Evolutionary conservation across 2,797 vertebrate genomes (phyloP).

Genomic region (Alca torda): DNA sequence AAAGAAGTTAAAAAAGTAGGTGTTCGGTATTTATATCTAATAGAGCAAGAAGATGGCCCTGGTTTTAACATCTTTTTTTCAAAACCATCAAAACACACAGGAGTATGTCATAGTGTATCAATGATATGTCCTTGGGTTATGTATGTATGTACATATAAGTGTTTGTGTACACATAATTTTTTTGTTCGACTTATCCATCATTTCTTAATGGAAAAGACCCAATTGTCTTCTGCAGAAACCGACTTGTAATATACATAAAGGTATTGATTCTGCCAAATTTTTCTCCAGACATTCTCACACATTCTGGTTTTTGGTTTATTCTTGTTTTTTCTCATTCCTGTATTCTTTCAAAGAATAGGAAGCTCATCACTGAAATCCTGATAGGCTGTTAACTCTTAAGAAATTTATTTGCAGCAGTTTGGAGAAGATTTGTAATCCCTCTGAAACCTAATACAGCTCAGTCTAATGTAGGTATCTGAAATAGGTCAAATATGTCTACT

Average conservation of each 20-base stretch:
- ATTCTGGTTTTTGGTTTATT: background rate
- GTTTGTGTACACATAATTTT: background rate
- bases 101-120: accelerated
- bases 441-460: background rate
- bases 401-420: background rate
- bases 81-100: background rate
- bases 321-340: background rate
- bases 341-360: background rate
- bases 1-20: background rate
- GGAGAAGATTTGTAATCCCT: background rate
- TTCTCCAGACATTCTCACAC: background rate
- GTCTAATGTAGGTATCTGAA: background rate
- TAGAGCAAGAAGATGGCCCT: background rate
- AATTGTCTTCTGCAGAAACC: background rate
- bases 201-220: background rate
- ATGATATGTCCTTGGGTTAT: background rate
- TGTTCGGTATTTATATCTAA: background rate
- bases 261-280: background rate
- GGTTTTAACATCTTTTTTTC: background rate
- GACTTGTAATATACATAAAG: background rate
- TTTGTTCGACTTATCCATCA: background rate
- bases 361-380: background rate
- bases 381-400: background rate
- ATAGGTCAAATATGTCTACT: background rate
- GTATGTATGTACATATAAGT: background rate